phyloP scores from a whole-genome alignment of 1,140 invertebrate species.

The Brachionus paranguensis region DNA sequence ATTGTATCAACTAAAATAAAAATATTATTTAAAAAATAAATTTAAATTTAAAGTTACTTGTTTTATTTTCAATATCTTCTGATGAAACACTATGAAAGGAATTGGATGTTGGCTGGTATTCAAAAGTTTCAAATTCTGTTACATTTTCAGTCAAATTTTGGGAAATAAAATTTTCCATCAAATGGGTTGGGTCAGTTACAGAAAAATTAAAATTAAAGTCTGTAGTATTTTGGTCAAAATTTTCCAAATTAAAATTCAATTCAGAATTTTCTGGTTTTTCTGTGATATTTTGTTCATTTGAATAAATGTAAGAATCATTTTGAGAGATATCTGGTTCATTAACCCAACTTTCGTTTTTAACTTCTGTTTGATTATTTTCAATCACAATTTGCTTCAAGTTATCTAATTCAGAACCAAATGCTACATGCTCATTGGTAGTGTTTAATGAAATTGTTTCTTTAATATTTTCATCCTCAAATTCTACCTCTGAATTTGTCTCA shows the following conservation, averaged over 20 bases:
- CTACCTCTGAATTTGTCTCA: not conserved
- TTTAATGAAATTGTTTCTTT: not conserved
- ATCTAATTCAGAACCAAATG: not conserved
- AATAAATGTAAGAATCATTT: not conserved
- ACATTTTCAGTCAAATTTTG: not conserved
- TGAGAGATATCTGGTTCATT: not conserved
- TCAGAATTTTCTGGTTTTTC: not conserved
- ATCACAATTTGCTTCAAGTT: no score
- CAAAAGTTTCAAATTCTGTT: not conserved
- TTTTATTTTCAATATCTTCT: not conserved
- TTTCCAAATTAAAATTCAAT: not conserved
- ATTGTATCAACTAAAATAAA: not conserved
- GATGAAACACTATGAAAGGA: not conserved
- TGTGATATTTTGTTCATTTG: not conserved
- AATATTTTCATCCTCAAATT: not conserved
- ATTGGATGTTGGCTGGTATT: not conserved
- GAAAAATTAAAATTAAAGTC: not conserved
- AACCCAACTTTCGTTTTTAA: not conserved
- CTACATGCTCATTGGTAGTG: not conserved
- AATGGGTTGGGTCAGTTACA: no score
- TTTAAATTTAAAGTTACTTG: not conserved
- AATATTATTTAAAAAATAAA: not conserved
- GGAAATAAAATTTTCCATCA: not conserved
- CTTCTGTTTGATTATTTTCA: not conserved
- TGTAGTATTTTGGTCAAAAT: not conserved